Conservation (phyloP, 2,888 invertebrate species). For the Sturmia bella region DNA sequence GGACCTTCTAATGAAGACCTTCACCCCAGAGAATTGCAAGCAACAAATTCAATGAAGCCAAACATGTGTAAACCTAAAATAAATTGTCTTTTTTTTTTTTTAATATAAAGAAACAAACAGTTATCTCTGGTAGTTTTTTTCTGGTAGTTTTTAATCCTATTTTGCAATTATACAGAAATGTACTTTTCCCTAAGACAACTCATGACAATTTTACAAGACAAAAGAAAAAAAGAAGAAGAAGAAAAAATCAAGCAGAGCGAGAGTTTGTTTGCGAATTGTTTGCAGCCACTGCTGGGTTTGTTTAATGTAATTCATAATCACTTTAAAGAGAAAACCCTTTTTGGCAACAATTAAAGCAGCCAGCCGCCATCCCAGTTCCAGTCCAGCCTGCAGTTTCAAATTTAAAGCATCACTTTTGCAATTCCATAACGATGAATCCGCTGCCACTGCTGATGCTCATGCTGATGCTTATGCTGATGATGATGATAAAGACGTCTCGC, state of each 20-base stretch:
- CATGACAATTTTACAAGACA: background rate
- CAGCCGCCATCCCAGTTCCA: no score
- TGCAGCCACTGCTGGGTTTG: slow-evolving; percentile 66
- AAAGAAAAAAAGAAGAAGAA: background rate
- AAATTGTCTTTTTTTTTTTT: background rate
- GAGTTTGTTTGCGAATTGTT: background rate
- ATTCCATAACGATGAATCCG: slow-evolving; percentile 1
- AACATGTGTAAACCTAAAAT: background rate
- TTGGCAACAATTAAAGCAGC: slow-evolving; percentile 55
- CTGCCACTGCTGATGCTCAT: slow-evolving; percentile 27
- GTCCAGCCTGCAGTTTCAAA: slow-evolving; percentile 46
- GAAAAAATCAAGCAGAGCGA: background rate
- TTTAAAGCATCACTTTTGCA: slow-evolving; percentile 50
- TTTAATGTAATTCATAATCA: slow-evolving; percentile 65
- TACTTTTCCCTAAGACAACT: slow-evolving; percentile 11
- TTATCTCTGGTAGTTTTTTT: slow-evolving; percentile 32
- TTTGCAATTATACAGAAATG: slow-evolving; percentile 49
- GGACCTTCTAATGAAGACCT: slow-evolving; percentile 9
- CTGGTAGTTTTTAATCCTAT: slow-evolving; percentile 27
- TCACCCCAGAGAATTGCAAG: slow-evolving; percentile 38
- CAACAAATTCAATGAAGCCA: slow-evolving; percentile 13
- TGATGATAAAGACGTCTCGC: slow-evolving; percentile 68
- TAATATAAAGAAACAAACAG: slow-evolving; percentile 29
- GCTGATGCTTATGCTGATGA: slow-evolving; percentile 11
- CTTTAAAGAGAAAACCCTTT: slow-evolving; percentile 50